phyloP scores from a whole-genome alignment of 2,797 vertebrate species.

The Crenichthys baileyi region DNA sequence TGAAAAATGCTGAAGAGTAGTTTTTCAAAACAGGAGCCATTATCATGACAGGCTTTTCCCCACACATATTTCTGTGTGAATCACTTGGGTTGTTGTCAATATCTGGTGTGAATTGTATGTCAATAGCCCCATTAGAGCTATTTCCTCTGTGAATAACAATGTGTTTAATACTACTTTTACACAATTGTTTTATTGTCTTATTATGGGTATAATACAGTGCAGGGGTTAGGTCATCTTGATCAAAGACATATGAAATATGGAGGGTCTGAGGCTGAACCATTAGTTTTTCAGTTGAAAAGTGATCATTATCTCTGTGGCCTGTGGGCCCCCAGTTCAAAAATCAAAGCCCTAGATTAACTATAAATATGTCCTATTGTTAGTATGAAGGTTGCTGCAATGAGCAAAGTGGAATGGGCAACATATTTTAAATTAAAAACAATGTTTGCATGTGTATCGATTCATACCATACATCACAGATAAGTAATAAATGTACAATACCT shows the following conservation, averaged over 20 bases:
- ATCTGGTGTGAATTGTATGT: background rate
- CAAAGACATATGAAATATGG: background rate
- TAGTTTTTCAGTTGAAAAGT: background rate
- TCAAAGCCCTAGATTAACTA: background rate
- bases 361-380: background rate
- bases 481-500: background rate
- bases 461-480: background rate
- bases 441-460: background rate
- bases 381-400: background rate
- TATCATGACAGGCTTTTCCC: background rate
- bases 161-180: background rate
- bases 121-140: background rate
- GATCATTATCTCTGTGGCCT: background rate
- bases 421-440: constrained; percentile 1
- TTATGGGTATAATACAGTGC: background rate
- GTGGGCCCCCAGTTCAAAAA: background rate
- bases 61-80: background rate
- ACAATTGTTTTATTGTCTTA: background rate
- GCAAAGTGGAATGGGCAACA: background rate
- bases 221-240: background rate
- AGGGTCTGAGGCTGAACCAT: background rate
- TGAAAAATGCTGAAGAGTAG: background rate
- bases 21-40: background rate
- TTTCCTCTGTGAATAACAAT: background rate
- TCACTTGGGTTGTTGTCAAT: background rate